Base-by-base conservation (phyloP, 2,797 vertebrate species). In the Bovichtus diacanthus region DNA sequence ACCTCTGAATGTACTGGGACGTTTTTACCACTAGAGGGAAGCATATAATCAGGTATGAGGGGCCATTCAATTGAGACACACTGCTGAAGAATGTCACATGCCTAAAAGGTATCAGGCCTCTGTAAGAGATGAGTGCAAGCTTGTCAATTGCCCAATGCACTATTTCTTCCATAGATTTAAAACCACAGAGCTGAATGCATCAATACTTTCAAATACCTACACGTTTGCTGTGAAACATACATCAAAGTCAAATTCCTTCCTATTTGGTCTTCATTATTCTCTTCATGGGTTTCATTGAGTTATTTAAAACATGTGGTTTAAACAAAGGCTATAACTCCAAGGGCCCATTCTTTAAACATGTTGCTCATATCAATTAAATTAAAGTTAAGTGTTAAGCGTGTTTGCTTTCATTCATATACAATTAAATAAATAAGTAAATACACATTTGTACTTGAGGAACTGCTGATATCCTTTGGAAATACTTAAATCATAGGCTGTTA, bases 11-110 rank as follows among this genome's bases (percentile, higher is more conserved):
- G 85, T 27, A 84, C 2, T 86, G 73, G 65, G 18, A 47, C 1
- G 0, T 60, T 63, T 39, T 64, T 0, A 61, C 79, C 93, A 87
- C 90, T 80, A 93, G 92, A 87, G 86, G 85, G 90, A 51, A 62
- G 69, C 69, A 90, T 78, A 69, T 58, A 61, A 67, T 62, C 21
- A 82, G 6, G 61, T 74, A 65, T 73, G 2, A 66, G 53, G 16
- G 56, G 11, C 10, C 9, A 27, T 36, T 51, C 0, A 4, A 3
- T 13, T 3, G 0, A 31, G 8, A 1, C 1, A 16, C 12, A 67
- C 23, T 2, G 9, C 6, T 15, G 60, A 67, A 23, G 6, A 7
- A 19, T 38, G 6, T 21, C 19, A 41, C 9, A 44, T 19, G 2
- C 1, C 4, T n/a, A 4, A 38, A 38, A 38, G 2, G 6, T 44